Evolutionary conservation across 2,113 vertebrate species (phyloP), one percentile per base, ranked within the genome.

Genomic region (Lepidothrix coronata): DNA sequence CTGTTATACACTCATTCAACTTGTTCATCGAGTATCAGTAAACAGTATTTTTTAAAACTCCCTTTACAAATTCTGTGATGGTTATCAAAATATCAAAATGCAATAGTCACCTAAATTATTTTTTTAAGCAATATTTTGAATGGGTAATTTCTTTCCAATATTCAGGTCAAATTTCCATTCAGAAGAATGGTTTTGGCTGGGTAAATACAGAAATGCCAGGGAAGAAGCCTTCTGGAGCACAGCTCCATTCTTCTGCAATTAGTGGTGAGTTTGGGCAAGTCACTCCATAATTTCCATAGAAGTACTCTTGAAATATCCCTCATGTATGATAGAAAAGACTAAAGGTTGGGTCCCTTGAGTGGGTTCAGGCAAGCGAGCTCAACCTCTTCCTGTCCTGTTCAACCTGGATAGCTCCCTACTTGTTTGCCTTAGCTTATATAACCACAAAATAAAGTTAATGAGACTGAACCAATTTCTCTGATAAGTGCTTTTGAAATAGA

Each of bases 121-220:
- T 35, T 35, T 88, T 65, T 41, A 21, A 71, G 6, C 39, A 44
- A 33, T 73, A 35, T 83, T 68, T 86, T 59, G 28, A 85, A 82
- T 67, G 5, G 22, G 19, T 79, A 49, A 86, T 84, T 93, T 85
- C 48, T 94, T 76, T 95, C 46, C 31, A 95, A 81, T 92, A 70
- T 95, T 48, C 80, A 98, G 97, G 95, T 97, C 89, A 92, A 51
- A 76, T 96, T 95, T 82, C 97, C 65, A 22, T 89, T 79, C 92
- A 58, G 85, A 93, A 88, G 35, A 78, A 89, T 12, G 18, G 31
- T n/a, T 93, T 96, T 80, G 61, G 84, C 8, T 89, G 83, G 93
- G 55, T 92, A 33, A 92, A 96, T 46, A 93, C 65, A 37, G 94
- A 96, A 77, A 70, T 77, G 33, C 80, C 92, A 58, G 94, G 85